Percentiles rank a stretch among this genome's conserved stretches.
Evolutionary conservation across 1,140 invertebrate genomes (phyloP).

Genomic region (Apis florea): DNA sequence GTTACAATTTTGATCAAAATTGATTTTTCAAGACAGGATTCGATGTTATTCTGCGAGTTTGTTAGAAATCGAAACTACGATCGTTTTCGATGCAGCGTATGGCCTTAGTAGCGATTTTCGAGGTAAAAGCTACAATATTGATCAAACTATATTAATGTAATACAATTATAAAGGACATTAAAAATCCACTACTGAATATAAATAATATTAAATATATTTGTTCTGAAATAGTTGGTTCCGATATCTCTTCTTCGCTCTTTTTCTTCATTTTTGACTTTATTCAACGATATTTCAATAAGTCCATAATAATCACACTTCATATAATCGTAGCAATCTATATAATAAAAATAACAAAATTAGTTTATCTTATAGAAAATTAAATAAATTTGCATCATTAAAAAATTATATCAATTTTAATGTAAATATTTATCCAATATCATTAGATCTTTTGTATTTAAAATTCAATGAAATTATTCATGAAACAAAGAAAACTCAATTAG

Average conservation of each 20-base stretch:
- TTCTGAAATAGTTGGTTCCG: slow-evolving; percentile 8
- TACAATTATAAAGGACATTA: slow-evolving; percentile 21
- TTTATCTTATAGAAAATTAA: background rate
- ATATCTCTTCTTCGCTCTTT: background rate
- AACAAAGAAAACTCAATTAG: background rate
- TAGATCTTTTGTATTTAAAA: slow-evolving; percentile 49
- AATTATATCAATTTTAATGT: background rate
- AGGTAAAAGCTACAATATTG: too few relatives aligned
- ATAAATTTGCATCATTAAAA: background rate
- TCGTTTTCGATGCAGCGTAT: too few relatives aligned
- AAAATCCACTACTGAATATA: background rate
- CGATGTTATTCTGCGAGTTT: too few relatives aligned
- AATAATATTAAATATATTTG: slow-evolving; percentile 22
- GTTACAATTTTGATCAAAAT: too few relatives aligned
- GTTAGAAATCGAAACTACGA: too few relatives aligned
- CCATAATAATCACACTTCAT: slow-evolving; percentile 26
- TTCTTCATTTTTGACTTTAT: background rate
- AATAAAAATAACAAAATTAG: background rate
- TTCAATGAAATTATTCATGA: slow-evolving; percentile 33
- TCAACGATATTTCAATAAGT: background rate
- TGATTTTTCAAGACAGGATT: too few relatives aligned
- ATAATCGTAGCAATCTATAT: slow-evolving; percentile 31
- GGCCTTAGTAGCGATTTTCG: too few relatives aligned
- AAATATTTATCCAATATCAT: slow-evolving; percentile 58
- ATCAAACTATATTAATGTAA: too few relatives aligned